Base-by-base conservation (phyloP, 2,113 vertebrate species). In the Alectura lathami region DNA sequence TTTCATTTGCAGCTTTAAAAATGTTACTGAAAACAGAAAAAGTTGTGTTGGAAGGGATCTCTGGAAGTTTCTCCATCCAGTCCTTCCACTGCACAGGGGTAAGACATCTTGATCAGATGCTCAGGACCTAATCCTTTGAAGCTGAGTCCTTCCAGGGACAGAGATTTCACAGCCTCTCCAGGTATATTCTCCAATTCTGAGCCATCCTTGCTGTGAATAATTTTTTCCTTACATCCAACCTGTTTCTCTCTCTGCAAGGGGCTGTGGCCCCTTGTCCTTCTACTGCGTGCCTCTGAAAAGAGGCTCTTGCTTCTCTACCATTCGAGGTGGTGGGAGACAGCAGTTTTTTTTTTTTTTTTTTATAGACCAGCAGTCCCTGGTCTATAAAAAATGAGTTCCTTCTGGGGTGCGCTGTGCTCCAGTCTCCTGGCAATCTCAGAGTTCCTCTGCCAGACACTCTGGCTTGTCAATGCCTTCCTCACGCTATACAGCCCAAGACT, bases 21-120 rank as follows among this genome's bases (percentile, higher is more conserved):
- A 48, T 1, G 1, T 26, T 83, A 17, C 38, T 88, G 47, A 64
- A 53, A 89, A 43, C 1, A 73, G 64, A 10, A 73, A 34, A 53
- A 66, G 3, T 59, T 56, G 67, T 36, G 27, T 64, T 8, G 7
- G 57, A 87, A 91, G 26, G 48, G 14, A 30, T 30, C 11, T 48
- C 23, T 75, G 40, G 29, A 54, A 13, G 2, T 87, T 0, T 0
- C 8, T 6, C 3, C 22, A 17, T 72, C 47, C 45, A 40, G 5
- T 6, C 4, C 3, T 51, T 21, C 21, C 68, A 24, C 7, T 15
- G 9, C 47, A 26, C 6, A 56, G 20, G 8, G 21, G 4, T 89
- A 79, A 85, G 42, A 40, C 24, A 32, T 75, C 76, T 79, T 66
- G 30, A 14, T 48, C 1, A 1, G 20, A 69, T 79, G 3, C 63